These are phyloP conservation scores for Nyctereutes procyonoides DNA, from an alignment of 2,113 vertebrate species.

Conservation along the genomic window DNA sequence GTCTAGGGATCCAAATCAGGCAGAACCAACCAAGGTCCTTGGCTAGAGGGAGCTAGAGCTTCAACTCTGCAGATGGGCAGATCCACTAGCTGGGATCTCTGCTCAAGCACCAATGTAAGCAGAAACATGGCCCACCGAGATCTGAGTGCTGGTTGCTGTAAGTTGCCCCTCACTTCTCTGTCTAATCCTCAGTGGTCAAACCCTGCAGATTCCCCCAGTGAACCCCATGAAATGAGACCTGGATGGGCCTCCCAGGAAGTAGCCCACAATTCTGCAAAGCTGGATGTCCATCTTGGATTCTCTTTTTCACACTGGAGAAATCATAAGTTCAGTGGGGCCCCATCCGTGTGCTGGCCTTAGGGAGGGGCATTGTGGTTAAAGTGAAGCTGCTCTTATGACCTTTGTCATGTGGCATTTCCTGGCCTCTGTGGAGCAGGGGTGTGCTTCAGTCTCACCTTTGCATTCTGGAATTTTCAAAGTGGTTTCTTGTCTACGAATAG, in stretches of 20 bases:
- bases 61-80: background rate
- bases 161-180: background rate
- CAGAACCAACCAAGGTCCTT: background rate
- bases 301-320: background rate
- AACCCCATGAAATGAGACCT: background rate
- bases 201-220: background rate
- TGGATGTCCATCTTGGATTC: background rate
- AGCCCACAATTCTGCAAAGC: background rate
- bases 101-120: background rate
- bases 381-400: background rate
- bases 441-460: background rate
- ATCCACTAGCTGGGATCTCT: background rate
- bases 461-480: background rate
- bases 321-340: background rate
- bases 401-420: background rate
- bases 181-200: background rate
- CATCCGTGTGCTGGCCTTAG: background rate
- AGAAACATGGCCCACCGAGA: background rate
- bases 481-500: background rate
- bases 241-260: background rate
- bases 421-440: background rate
- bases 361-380: background rate
- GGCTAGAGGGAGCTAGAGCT: background rate
- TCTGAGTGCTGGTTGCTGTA: background rate
- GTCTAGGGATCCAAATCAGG: background rate